phyloP scores from a whole-genome alignment of 2,113 vertebrate genomes.

The Sander lucioperca region DNA sequence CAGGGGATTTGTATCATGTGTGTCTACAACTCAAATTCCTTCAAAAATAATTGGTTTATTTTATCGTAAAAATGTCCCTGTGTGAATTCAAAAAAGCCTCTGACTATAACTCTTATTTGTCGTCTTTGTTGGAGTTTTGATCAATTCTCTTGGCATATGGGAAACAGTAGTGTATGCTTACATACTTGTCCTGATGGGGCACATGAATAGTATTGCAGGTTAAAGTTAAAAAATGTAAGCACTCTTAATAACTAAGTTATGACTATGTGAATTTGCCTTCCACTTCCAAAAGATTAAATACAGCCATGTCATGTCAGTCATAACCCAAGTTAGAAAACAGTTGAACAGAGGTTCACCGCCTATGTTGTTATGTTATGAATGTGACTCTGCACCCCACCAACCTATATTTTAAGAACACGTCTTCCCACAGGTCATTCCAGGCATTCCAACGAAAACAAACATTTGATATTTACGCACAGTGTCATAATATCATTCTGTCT shows the following conservation, averaged over 20 bases:
- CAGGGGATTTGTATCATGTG: background rate
- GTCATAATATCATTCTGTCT: conserved; percentile 28
- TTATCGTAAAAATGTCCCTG: background rate
- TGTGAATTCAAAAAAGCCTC: background rate
- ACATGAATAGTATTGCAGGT: background rate
- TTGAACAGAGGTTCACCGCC: conserved; percentile 29
- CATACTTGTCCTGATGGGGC: background rate
- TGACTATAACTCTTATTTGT: background rate
- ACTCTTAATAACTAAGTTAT: background rate
- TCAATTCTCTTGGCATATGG: background rate
- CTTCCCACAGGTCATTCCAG: background rate
- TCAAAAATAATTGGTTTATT: background rate
- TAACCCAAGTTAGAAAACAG: conserved; percentile 14
- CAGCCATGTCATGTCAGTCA: background rate
- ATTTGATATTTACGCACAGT: conserved; percentile 33
- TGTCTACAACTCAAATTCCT: background rate
- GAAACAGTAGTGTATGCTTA: background rate
- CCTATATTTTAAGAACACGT: conserved; percentile 23
- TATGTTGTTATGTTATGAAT: conserved; percentile 10
- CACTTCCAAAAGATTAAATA: background rate
- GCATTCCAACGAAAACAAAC: conserved; percentile 41
- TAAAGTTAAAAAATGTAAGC: background rate
- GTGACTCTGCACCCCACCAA: background rate
- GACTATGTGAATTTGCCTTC: background rate
- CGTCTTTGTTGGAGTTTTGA: background rate